A percentile compares a stretch with the other conserved stretches of the same genome.
Evolutionary conservation across 1,140 invertebrate genomes (phyloP).

Genomic region (Drosophila cardini): DNA sequence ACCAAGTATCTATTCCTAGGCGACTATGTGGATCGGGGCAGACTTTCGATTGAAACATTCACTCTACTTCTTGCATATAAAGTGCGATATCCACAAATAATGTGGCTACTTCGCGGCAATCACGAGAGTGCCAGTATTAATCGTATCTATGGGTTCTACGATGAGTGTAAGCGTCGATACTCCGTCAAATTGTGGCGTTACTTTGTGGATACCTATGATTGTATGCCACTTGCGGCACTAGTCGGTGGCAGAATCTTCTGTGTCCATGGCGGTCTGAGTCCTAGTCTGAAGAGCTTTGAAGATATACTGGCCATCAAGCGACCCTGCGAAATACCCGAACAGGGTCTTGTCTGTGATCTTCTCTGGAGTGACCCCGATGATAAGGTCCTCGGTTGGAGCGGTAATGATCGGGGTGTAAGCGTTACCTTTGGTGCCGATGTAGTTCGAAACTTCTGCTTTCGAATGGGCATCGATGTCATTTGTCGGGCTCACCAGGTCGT

Average conservation of each 20-base stretch:
- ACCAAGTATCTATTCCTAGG: constrained; percentile 97
- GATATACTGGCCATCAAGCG: constrained; percentile 95
- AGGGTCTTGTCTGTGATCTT: constrained; percentile 91
- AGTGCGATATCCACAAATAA: constrained; percentile 96
- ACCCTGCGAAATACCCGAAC: constrained; percentile 95
- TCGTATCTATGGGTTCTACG: constrained; percentile 91
- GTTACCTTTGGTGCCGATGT: constrained; percentile 93
- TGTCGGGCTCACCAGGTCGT: constrained; percentile 95
- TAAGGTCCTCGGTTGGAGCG: constrained; percentile 92
- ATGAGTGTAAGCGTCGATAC: constrained; percentile 90
- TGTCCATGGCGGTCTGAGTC: constrained; percentile 92
- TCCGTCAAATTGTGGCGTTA: constrained; percentile 93
- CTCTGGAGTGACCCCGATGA: constrained; percentile 96
- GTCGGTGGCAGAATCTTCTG: constrained; percentile 94
- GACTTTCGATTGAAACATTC: constrained; percentile 95
- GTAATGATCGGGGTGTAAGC: constrained; percentile 93
- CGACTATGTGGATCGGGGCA: constrained; percentile 96
- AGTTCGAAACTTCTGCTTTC: constrained; percentile 91
- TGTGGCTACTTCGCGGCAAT: constrained; percentile 93
- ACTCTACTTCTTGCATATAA: constrained; percentile 94
- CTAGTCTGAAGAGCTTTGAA: constrained; percentile 94
- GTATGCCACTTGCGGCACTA: constrained; percentile 92
- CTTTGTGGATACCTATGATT: constrained; percentile 88
- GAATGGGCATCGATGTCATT: constrained; percentile 93
- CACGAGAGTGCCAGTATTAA: constrained; percentile 93